Percentiles rank a stretch among this genome's conserved stretches.
phyloP scores from a whole-genome alignment of 2,113 vertebrate species.

The Mobula birostris region DNA sequence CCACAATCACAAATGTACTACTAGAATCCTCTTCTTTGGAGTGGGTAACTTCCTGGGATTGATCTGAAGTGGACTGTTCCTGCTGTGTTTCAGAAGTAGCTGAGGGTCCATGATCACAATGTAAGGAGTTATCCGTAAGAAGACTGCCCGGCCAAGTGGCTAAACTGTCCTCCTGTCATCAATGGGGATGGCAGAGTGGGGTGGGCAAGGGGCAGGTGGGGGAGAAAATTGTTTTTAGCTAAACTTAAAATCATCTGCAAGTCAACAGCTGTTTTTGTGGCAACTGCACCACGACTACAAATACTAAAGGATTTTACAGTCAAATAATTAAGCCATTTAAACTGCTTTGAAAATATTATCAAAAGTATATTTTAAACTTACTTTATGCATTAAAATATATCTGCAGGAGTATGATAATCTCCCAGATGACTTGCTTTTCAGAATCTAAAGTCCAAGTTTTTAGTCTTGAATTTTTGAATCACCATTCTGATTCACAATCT shows the following conservation, averaged over 20 bases:
- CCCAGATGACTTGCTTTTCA: too few species aligned
- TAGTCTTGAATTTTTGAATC: too few species aligned
- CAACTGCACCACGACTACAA: background rate
- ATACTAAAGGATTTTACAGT: background rate
- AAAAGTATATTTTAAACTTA: background rate
- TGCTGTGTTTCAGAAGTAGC: background rate
- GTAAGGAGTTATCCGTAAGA: background rate
- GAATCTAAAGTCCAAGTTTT: too few species aligned
- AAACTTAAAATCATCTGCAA: background rate
- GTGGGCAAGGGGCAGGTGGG: background rate
- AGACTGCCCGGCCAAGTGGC: slow-evolving; percentile 15
- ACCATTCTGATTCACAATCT: too few species aligned
- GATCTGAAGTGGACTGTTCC: background rate
- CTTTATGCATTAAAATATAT: background rate
- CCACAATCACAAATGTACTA: slow-evolving; percentile 29
- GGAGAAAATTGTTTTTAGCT: background rate
- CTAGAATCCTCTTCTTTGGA: background rate
- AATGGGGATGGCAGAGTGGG: background rate
- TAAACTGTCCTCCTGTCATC: slow-evolving; percentile 15
- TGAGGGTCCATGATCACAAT: background rate
- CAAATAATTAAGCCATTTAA: slow-evolving; percentile 6
- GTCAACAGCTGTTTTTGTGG: background rate
- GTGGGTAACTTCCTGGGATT: background rate
- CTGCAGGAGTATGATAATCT: background rate
- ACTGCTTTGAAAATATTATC: background rate